These are phyloP conservation scores for Drosophila testacea DNA, from an alignment of 2,888 invertebrate genomes.

Conservation along the genomic window DNA sequence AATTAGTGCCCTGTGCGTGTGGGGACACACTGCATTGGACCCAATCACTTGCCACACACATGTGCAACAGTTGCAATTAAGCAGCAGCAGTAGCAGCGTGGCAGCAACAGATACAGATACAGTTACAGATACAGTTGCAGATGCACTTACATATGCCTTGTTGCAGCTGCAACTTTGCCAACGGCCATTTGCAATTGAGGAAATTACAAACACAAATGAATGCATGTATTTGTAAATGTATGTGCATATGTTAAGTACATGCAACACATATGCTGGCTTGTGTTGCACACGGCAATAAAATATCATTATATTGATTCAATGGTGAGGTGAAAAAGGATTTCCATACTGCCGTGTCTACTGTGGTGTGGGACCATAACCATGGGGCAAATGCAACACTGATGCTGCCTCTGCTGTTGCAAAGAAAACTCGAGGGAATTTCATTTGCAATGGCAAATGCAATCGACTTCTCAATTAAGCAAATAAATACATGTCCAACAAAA, in stretches of 20 bases:
- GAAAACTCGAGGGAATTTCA: slow-evolving; percentile 38
- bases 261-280: not conserved
- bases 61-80: slow-evolving; percentile 65
- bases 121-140: slow-evolving; percentile 14
- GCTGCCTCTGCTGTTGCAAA: slow-evolving; percentile 7
- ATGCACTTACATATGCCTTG: slow-evolving; percentile 28
- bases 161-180: slow-evolving; percentile 27
- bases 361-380: not conserved
- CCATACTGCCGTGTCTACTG: not conserved
- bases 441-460: slow-evolving; percentile 51
- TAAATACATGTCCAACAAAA: slow-evolving; percentile 55
- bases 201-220: slow-evolving; percentile 74
- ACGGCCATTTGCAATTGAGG: slow-evolving; percentile 67
- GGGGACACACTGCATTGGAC: slow-evolving; percentile 18
- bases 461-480: slow-evolving; percentile 70
- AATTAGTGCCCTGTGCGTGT: slow-evolving; percentile 66
- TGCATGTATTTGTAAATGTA: slow-evolving; percentile 23
- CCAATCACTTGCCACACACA: slow-evolving; percentile 49
- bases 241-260: slow-evolving; percentile 9
- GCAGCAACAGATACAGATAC: slow-evolving; percentile 23
- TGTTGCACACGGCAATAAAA: slow-evolving; percentile 42
- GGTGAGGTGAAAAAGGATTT: slow-evolving; percentile 55
- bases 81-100: slow-evolving; percentile 34
- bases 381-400: not conserved
- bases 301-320: slow-evolving; percentile 31